Evolutionary conservation across 2,113 vertebrate genomes (phyloP).

Genomic region (Pygoscelis adeliae): DNA sequence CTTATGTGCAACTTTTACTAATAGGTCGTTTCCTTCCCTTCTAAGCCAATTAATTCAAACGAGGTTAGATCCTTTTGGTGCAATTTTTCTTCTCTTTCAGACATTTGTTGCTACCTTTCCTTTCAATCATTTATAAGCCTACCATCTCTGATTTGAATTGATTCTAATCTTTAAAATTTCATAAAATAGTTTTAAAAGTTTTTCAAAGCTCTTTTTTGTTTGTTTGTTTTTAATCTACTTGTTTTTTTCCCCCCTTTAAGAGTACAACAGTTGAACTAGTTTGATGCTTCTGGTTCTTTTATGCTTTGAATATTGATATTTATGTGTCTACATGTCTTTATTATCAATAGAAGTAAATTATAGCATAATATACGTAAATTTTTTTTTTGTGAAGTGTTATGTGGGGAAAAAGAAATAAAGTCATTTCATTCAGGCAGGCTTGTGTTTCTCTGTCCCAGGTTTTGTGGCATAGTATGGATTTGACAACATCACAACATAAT

Average conservation of each 20-base stretch:
- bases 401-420: neutral
- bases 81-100: neutral
- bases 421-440: neutral
- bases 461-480: slow-evolving; percentile 49
- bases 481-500: neutral
- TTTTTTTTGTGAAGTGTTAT: neutral
- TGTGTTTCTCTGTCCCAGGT: neutral
- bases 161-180: neutral
- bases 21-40: neutral
- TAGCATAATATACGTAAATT: neutral
- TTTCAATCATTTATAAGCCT: neutral
- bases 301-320: neutral
- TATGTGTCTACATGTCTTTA: neutral
- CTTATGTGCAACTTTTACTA: neutral
- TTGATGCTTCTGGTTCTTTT: neutral
- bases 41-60: neutral
- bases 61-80: neutral
- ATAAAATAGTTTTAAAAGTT: neutral
- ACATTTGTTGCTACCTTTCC: neutral
- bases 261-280: neutral
- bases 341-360: neutral
- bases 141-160: neutral
- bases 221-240: neutral
- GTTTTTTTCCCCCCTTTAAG: neutral
- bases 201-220: neutral